phyloP scores from a whole-genome alignment of 2,888 invertebrate genomes.

The Caenorhabditis plicata region DNA sequence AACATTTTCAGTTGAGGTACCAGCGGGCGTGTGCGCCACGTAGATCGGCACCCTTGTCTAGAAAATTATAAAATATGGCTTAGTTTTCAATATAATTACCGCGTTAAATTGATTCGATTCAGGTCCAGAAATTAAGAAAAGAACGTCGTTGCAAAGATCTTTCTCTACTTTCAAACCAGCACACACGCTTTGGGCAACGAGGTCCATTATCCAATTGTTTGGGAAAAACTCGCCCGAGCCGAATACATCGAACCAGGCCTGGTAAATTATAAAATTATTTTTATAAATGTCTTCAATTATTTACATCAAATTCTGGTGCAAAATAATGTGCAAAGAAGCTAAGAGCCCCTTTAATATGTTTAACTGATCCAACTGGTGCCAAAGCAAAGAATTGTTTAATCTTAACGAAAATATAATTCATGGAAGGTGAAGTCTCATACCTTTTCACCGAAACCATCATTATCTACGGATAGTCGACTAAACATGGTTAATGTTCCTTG shows the following conservation, averaged over 20 bases:
- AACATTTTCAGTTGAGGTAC: constrained; percentile 68
- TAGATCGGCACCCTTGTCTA: constrained; percentile 69
- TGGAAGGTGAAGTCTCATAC: constrained; percentile 4
- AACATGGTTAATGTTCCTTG: constrained; percentile 70
- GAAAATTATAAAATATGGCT: constrained; percentile 5
- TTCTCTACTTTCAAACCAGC: constrained; percentile 37
- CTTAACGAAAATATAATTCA: constrained; percentile 25
- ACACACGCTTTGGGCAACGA: constrained; percentile 59
- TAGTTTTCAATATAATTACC: constrained; percentile 22
- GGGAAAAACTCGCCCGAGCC: constrained; percentile 67
- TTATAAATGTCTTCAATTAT: background rate
- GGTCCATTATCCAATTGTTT: constrained; percentile 53
- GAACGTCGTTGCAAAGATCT: constrained; percentile 75
- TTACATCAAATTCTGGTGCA: constrained; percentile 44
- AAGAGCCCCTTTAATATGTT: constrained; percentile 65
- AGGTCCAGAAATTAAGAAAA: constrained; percentile 78
- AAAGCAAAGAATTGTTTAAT: constrained; percentile 63
- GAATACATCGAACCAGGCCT: constrained; percentile 66
- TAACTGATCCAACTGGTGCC: constrained; percentile 64
- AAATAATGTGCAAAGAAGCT: constrained; percentile 51
- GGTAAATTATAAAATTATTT: background rate
- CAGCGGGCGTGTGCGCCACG: constrained; percentile 67
- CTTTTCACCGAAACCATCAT: constrained; percentile 44
- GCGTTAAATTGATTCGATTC: constrained; percentile 59
- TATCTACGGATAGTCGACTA: constrained; percentile 45